Evolutionary conservation across 2,113 vertebrate species (phyloP).

Genomic region (Aleadryas rufinucha): DNA sequence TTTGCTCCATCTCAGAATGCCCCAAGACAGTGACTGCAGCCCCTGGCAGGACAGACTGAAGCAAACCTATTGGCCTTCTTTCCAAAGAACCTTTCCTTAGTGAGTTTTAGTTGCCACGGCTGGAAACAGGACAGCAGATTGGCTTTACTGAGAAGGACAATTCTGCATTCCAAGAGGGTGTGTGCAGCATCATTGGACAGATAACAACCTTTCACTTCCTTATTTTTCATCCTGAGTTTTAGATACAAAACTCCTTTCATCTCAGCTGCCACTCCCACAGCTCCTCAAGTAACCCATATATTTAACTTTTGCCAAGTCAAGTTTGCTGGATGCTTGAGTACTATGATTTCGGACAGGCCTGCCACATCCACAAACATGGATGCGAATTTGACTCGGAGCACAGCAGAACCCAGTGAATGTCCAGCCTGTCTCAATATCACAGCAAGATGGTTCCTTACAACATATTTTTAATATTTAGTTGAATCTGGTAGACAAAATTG

Average conservation of each 20-base stretch:
- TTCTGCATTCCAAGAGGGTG: not conserved
- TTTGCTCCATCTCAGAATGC: not conserved
- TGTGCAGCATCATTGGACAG: not conserved
- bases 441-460: not conserved
- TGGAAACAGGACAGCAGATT: not conserved
- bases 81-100: not conserved
- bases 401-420: not conserved
- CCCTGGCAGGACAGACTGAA: not conserved
- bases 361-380: not conserved
- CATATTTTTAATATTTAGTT: not conserved
- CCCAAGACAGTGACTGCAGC: not conserved
- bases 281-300: not conserved
- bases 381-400: not conserved
- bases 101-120: accelerated
- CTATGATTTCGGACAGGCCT: not conserved
- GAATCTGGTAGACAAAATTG: not conserved
- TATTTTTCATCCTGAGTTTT: not conserved
- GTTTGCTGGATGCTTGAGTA: not conserved
- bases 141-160: not conserved
- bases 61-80: not conserved
- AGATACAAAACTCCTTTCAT: not conserved
- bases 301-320: not conserved
- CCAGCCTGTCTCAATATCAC: not conserved
- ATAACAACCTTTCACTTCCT: not conserved
- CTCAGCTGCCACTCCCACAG: not conserved